phyloP scores from a whole-genome alignment of 2,888 invertebrate genomes.

The Dasypogon diadema region DNA sequence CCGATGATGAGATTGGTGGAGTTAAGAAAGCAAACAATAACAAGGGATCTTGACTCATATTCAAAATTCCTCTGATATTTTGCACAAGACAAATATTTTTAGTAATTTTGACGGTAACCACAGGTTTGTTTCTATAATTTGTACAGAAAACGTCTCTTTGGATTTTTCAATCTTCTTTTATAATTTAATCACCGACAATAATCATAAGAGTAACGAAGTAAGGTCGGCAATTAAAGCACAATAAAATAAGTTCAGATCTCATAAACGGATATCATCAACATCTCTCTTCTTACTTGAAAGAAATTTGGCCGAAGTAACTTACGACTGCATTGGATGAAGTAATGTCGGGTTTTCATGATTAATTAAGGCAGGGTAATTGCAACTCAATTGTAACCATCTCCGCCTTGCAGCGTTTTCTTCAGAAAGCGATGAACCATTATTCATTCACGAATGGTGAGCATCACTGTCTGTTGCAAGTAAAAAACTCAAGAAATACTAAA shows the following conservation, averaged over 20 bases:
- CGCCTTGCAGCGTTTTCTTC: background rate
- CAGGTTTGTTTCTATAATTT: too few relatives aligned
- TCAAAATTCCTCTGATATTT: too few relatives aligned
- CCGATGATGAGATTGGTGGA: too few relatives aligned
- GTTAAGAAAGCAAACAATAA: too few relatives aligned
- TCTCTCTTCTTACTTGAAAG: too few relatives aligned
- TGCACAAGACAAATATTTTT: too few relatives aligned
- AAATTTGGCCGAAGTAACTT: background rate
- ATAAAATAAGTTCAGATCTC: background rate
- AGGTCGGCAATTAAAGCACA: background rate
- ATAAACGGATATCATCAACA: too few relatives aligned
- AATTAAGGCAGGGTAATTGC: constrained; percentile 34
- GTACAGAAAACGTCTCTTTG: too few relatives aligned
- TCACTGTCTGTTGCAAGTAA: background rate
- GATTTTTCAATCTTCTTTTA: too few relatives aligned
- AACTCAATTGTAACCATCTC: background rate
- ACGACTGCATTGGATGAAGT: background rate
- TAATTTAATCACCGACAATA: too few relatives aligned
- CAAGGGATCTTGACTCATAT: too few relatives aligned
- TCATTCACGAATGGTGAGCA: background rate
- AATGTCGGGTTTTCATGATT: constrained; percentile 16
- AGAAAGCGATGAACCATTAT: background rate
- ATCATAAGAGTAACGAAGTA: background rate
- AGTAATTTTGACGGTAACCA: too few relatives aligned
- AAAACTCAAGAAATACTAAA: background rate